Base-by-base conservation (phyloP, 1,140 invertebrate genomes). In the Pomacea maculata region DNA sequence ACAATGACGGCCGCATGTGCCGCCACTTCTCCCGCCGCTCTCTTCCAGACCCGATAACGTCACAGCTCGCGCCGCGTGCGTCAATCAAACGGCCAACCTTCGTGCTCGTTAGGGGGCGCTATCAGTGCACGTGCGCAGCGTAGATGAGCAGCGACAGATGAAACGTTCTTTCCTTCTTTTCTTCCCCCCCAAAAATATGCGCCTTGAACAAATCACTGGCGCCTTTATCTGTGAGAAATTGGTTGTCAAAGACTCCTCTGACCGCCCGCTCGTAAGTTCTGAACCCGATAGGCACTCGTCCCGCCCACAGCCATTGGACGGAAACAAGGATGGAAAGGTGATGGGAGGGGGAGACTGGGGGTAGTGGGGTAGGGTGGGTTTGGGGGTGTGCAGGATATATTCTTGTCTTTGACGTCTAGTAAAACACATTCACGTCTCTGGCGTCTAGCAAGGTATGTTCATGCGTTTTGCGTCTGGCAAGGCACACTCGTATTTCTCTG, bases 211-310 rank as follows among this genome's bases (percentile, higher is more conserved):
- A 71, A 78, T 70, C 77, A 78, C 73, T 57, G 73, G 73, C 52
- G 77, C 34, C 54, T 78, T 78, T 78, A 78, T 78, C 77, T 54
- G 77, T 78, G 77, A 78, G 77, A 78, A 78, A 78, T 78, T 78
- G 77, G 65, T 78, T 78, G 77, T 78, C 77, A 78, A 78, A 78
- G 65, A n/a, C 65, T 78, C 67, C 65, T 29, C 34, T 78, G 77
- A 78, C 77, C 77, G 19, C 21, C 7, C 5, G 77, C 65, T 70
- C 77, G 77, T 78, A 67, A 64, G 65, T 78, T 78, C 65, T 78
- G 68, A 65, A 78, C 64, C 54, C 57, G 77, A 78, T 78, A 67
- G 65, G 34, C 55, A 55, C 65, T 78, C 70, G 68, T 78, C 77
- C 77, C n/a, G 64, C 55, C 67, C 57, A 61, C 57, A 61, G 57